phyloP scores from a whole-genome alignment of 2,113 vertebrate species.

The Phodopus roborovskii region DNA sequence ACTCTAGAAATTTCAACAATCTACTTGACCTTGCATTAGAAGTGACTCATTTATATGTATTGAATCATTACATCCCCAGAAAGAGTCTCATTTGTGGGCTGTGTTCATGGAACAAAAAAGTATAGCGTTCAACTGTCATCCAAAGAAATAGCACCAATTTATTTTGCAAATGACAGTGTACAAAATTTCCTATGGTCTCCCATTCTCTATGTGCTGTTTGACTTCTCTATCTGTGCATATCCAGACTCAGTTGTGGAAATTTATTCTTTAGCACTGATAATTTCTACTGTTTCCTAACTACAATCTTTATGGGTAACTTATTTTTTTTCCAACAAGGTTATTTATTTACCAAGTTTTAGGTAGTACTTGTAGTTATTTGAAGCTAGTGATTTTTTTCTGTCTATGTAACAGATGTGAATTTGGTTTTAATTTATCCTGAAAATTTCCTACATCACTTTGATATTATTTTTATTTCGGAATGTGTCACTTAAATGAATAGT shows the following conservation, averaged over 20 bases:
- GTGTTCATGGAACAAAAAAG: not conserved
- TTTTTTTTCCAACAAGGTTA: not conserved
- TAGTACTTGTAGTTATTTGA: no score
- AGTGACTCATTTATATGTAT: not conserved
- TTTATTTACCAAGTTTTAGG: conserved; percentile 33
- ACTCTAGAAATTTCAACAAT: not conserved
- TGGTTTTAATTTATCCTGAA: conserved; percentile 30
- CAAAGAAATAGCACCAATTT: not conserved
- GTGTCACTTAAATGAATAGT: conserved; percentile 28
- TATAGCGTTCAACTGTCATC: not conserved
- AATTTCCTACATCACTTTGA: not conserved
- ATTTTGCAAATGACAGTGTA: not conserved
- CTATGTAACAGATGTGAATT: not conserved
- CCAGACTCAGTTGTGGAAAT: not conserved
- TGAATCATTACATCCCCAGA: not conserved
- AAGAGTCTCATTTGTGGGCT: not conserved
- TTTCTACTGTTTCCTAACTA: not conserved
- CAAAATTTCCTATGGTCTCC: not conserved
- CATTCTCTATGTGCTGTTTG: not conserved
- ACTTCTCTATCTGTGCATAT: not conserved
- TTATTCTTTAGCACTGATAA: conserved; percentile 21
- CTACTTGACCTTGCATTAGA: not conserved
- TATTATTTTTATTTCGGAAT: conserved; percentile 10
- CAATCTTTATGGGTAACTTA: not conserved
- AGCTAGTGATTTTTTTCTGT: not conserved